phyloP scores from a whole-genome alignment of 2,888 invertebrate genomes.

The Tetragnatha montana region DNA sequence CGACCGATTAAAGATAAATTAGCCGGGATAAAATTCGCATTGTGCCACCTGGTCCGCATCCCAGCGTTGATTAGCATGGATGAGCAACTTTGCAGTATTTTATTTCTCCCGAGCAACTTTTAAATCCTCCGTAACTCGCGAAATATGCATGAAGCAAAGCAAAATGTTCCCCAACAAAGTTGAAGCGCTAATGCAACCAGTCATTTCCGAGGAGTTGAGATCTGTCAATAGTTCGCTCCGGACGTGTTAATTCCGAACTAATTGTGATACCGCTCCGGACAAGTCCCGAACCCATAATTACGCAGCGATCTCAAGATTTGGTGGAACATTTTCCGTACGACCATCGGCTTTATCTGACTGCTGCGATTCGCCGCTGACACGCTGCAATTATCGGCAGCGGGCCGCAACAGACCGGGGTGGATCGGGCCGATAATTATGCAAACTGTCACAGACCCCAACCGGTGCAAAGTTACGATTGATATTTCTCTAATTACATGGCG shows the following conservation, averaged over 20 bases:
- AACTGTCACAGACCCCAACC: slow-evolving; percentile 63
- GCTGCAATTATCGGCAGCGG: slow-evolving; percentile 67
- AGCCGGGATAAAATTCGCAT: slow-evolving; percentile 69
- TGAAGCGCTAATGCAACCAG: slow-evolving; percentile 64
- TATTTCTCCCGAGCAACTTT: slow-evolving; percentile 68
- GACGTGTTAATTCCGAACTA: slow-evolving; percentile 70
- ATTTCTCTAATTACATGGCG: slow-evolving; percentile 67
- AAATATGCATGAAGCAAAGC: slow-evolving; percentile 55
- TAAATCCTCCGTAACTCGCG: slow-evolving; percentile 58
- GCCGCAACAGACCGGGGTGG: slow-evolving; percentile 43
- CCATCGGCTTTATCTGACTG: slow-evolving; percentile 56
- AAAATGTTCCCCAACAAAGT: slow-evolving; percentile 67
- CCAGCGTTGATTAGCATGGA: slow-evolving; percentile 70
- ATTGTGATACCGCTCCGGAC: slow-evolving; percentile 69
- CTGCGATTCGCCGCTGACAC: slow-evolving; percentile 58
- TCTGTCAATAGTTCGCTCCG: slow-evolving; percentile 61
- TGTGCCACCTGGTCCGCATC: slow-evolving; percentile 63
- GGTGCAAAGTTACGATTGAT: slow-evolving; percentile 66
- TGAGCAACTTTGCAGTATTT: slow-evolving; percentile 67
- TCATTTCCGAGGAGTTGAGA: slow-evolving; percentile 59
- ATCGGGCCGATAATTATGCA: slow-evolving; percentile 62
- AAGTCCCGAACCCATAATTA: slow-evolving; percentile 62
- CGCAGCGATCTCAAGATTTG: slow-evolving; percentile 63
- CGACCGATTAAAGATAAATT: slow-evolving; percentile 71
- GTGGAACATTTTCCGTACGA: slow-evolving; percentile 62